These are phyloP conservation scores for Drosophila meridiana DNA, from an alignment of 2,888 invertebrate species.

Conservation along the genomic window DNA sequence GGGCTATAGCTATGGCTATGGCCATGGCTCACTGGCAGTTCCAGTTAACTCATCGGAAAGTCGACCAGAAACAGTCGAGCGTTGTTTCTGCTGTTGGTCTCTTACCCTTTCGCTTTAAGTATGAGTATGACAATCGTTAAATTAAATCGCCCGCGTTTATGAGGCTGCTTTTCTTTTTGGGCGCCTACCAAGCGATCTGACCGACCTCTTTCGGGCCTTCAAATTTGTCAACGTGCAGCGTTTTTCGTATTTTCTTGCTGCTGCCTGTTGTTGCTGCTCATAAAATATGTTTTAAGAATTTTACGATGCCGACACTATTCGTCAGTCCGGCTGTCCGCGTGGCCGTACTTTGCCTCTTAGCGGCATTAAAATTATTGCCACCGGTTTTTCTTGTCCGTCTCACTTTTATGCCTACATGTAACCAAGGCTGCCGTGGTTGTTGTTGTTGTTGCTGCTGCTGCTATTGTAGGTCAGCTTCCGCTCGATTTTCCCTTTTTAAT, in stretches of 20 bases:
- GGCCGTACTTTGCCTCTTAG: constrained; percentile 56
- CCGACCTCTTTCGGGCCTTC: constrained; percentile 71
- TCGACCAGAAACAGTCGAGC: constrained; percentile 34
- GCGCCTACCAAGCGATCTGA: constrained; percentile 63
- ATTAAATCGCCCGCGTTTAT: constrained; percentile 79
- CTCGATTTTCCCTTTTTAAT: constrained; percentile 75
- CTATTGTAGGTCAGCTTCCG: constrained; percentile 63
- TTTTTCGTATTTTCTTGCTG: constrained; percentile 72
- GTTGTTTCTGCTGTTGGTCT: constrained; percentile 14
- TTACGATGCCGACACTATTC: constrained; percentile 72
- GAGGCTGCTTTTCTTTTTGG: constrained; percentile 76
- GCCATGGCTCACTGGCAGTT: constrained; percentile 51
- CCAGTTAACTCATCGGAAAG: constrained; percentile 64
- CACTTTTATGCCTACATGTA: constrained; percentile 74
- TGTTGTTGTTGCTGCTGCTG: constrained; percentile 8
- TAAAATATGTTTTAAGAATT: constrained; percentile 81
- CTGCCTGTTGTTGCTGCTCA: constrained; percentile 53
- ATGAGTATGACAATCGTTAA: constrained; percentile 75
- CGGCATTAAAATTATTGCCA: constrained; percentile 73
- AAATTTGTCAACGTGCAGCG: constrained; percentile 78
- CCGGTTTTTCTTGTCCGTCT: constrained; percentile 71
- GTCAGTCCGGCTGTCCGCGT: constrained; percentile 23
- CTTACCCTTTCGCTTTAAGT: constrained; percentile 52
- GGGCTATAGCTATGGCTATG: constrained; percentile 9
- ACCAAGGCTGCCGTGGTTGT: constrained; percentile 25